Evolutionary conservation across 2,888 invertebrate species (phyloP).

Genomic region (Blera fallax): DNA sequence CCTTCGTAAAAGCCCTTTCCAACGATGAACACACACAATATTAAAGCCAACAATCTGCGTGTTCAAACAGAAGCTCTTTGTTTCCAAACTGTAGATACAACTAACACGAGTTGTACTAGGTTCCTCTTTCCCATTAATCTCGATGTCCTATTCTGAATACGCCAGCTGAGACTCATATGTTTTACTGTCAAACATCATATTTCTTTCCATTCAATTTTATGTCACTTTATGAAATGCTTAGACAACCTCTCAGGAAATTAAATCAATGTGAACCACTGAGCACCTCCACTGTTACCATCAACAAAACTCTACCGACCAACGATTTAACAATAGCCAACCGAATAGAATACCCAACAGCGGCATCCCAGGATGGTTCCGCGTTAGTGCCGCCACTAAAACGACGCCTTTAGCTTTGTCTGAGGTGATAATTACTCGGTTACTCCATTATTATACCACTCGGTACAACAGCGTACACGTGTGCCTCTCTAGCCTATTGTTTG

Average conservation of each 20-base stretch:
- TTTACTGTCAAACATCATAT: too few species aligned
- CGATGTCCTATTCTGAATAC: too few species aligned
- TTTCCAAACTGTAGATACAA: too few species aligned
- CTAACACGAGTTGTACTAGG: too few species aligned
- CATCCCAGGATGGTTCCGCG: not conserved
- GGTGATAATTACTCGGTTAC: constrained; percentile 14
- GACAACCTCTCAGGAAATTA: not conserved
- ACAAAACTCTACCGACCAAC: not conserved
- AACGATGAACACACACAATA: too few species aligned
- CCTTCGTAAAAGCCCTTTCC: too few species aligned
- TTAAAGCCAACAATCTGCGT: too few species aligned
- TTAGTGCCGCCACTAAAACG: not conserved
- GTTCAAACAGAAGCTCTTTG: too few species aligned
- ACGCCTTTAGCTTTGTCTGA: not conserved
- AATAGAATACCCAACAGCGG: not conserved
- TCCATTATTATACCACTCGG: constrained; percentile 12
- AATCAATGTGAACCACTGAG: not conserved
- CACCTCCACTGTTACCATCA: not conserved
- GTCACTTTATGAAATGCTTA: too few species aligned
- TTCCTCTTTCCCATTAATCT: too few species aligned
- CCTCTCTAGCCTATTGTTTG: not conserved
- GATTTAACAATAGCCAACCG: constrained; percentile 3
- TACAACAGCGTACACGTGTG: constrained; percentile 6
- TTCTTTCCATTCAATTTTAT: too few species aligned
- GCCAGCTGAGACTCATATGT: too few species aligned